These are phyloP conservation scores for Andrena cerasifolii DNA, from an alignment of 1,140 invertebrate genomes.

Conservation along the genomic window DNA sequence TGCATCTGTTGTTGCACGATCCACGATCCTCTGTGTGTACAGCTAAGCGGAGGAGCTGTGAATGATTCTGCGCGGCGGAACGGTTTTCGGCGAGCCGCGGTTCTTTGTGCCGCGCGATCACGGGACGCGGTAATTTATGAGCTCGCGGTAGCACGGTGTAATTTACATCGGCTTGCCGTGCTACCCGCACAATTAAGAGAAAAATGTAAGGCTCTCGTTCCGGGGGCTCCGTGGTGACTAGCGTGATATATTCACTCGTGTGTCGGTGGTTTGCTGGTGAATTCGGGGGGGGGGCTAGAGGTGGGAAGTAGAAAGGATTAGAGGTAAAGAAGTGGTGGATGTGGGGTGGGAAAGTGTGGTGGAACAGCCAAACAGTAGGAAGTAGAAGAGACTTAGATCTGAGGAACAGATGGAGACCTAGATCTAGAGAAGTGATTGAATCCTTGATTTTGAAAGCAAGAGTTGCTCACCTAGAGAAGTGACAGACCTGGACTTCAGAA, in stretches of 20 bases:
- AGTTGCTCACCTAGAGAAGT: too few species aligned
- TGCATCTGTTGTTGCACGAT: slow-evolving; percentile 69
- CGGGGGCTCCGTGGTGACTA: not conserved
- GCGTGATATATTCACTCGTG: too few species aligned
- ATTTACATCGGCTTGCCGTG: slow-evolving; percentile 21
- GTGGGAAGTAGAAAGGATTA: too few species aligned
- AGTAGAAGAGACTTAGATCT: too few species aligned
- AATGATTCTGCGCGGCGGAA: slow-evolving; percentile 30
- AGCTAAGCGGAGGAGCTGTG: slow-evolving; percentile 5
- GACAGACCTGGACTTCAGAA: too few species aligned
- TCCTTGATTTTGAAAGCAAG: too few species aligned
- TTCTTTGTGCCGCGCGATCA: not conserved
- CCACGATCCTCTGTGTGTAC: slow-evolving; percentile 20
- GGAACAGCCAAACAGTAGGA: too few species aligned
- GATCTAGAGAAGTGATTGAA: too few species aligned
- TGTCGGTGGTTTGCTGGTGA: not conserved
- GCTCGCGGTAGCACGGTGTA: not conserved
- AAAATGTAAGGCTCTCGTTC: slow-evolving; percentile 5
- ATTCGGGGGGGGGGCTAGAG: not conserved
- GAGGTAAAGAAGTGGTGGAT: too few species aligned
- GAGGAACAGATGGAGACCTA: too few species aligned
- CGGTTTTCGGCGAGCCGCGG: slow-evolving; percentile 19
- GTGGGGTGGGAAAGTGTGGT: too few species aligned
- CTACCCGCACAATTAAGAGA: slow-evolving; percentile 14
- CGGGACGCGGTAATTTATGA: slow-evolving; percentile 20